These are phyloP conservation scores for Leptopilina syphax DNA, from an alignment of 2,888 invertebrate genomes.

Conservation along the genomic window DNA sequence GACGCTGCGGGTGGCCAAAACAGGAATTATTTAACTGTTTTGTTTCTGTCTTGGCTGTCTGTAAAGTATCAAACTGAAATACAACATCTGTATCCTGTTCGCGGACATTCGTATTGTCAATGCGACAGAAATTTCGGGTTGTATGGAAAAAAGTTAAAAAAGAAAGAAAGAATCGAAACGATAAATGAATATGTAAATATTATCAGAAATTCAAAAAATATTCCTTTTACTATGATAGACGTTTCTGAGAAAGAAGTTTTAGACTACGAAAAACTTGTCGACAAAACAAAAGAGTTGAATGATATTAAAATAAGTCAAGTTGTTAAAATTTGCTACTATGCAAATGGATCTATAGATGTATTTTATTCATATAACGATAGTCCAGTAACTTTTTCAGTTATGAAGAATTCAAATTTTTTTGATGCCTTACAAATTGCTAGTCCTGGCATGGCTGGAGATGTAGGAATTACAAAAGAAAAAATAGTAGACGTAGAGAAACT, in stretches of 20 bases:
- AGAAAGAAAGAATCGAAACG: slow-evolving; percentile 45
- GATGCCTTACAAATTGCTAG: background rate
- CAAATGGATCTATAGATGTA: background rate
- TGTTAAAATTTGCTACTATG: background rate
- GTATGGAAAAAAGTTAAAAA: slow-evolving; percentile 44
- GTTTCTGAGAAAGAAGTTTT: background rate
- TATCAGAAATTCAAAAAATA: slow-evolving; percentile 43
- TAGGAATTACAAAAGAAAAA: background rate
- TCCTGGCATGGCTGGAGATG: background rate
- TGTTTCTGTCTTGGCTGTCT: slow-evolving; percentile 43
- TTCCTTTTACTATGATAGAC: slow-evolving; percentile 33
- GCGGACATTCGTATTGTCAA: slow-evolving; percentile 53
- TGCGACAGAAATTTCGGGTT: slow-evolving; percentile 54
- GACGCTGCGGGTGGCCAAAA: slow-evolving; percentile 54
- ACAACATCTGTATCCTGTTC: slow-evolving; percentile 52
- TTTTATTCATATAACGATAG: background rate
- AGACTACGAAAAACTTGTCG: background rate
- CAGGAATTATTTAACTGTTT: slow-evolving; percentile 48
- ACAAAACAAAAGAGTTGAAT: background rate
- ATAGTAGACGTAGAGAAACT: background rate
- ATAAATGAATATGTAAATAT: slow-evolving; percentile 44
- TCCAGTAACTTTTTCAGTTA: background rate
- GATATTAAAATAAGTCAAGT: background rate
- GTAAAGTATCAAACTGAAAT: slow-evolving; percentile 47
- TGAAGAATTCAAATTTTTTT: background rate